phyloP scores from a whole-genome alignment of 37 sponge, comb jelly and placozoan genomes.

The Aplysina aerophoba region DNA sequence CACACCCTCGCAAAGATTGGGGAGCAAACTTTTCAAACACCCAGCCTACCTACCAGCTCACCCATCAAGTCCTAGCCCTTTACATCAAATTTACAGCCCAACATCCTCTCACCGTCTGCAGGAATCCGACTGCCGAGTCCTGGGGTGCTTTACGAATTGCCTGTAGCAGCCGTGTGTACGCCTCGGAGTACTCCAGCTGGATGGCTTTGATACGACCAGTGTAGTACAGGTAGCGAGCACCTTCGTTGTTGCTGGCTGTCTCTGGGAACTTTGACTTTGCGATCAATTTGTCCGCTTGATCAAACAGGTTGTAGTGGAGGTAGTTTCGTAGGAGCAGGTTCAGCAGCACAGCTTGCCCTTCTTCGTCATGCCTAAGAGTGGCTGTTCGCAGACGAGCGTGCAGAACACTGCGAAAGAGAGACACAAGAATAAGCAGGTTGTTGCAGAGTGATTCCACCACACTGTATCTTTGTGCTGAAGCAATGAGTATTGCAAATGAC shows the following conservation, averaged over 20 bases:
- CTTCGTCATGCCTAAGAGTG: constrained; percentile 85
- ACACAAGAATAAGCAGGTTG: no score
- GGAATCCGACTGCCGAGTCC: constrained; percentile 91
- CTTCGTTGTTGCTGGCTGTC: constrained; percentile 92
- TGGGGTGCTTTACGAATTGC: constrained; percentile 98
- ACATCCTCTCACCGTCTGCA: constrained; percentile 78
- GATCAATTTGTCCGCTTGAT: constrained; percentile 93
- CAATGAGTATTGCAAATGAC: no score
- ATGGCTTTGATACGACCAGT: constrained; percentile 91
- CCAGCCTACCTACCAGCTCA: no score
- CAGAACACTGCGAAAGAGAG: constrained; percentile 58
- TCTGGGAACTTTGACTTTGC: constrained; percentile 91
- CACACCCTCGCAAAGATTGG: no score
- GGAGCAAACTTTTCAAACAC: no score
- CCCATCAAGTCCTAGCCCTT: no score
- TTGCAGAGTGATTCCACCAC: no score
- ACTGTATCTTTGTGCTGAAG: no score
- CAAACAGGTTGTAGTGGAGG: constrained; percentile 94
- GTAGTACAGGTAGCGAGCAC: constrained; percentile 92
- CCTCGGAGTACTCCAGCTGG: constrained; percentile 93
- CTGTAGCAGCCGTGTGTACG: constrained; percentile 81
- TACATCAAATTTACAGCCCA: no score
- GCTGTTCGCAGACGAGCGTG: constrained; percentile 90
- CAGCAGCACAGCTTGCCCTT: constrained; percentile 86
- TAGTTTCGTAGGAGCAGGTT: constrained; percentile 95